Evolutionary conservation across 2,113 vertebrate species (phyloP).

Genomic region (Pithys albifrons): DNA sequence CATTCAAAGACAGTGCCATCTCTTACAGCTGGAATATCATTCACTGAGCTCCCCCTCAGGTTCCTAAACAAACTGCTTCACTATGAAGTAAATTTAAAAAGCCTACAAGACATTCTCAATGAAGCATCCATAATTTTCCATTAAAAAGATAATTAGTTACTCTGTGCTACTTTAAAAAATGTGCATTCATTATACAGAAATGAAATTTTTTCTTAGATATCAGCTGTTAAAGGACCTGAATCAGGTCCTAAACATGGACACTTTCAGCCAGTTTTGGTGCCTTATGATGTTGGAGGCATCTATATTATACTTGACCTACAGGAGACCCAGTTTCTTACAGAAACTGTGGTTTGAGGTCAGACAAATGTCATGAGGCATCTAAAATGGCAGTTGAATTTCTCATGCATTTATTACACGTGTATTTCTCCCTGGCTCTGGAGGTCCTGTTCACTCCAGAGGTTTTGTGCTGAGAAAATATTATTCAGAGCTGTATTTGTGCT

Average conservation of each 20-base stretch:
- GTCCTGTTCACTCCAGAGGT: not conserved
- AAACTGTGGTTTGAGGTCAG: not conserved
- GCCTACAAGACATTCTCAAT: not conserved
- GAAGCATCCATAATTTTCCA: not conserved
- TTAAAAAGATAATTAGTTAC: not conserved
- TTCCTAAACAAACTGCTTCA: not conserved
- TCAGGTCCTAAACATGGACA: not conserved
- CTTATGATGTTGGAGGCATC: not conserved
- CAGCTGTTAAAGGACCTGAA: not conserved
- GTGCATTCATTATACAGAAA: not conserved
- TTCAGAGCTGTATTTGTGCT: not conserved
- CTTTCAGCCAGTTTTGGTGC: not conserved
- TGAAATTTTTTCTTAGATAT: not conserved
- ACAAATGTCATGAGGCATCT: not conserved
- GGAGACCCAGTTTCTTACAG: not conserved
- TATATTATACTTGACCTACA: not conserved
- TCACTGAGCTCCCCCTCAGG: not conserved
- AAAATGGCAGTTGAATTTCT: not conserved
- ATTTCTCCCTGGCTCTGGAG: not conserved
- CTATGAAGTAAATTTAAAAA: not conserved
- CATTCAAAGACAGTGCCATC: not conserved
- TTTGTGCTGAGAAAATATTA: not conserved
- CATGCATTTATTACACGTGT: not conserved
- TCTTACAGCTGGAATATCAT: not conserved
- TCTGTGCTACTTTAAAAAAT: not conserved